Conservation (phyloP, 2,888 invertebrate genomes). For the Andrena praecox region DNA sequence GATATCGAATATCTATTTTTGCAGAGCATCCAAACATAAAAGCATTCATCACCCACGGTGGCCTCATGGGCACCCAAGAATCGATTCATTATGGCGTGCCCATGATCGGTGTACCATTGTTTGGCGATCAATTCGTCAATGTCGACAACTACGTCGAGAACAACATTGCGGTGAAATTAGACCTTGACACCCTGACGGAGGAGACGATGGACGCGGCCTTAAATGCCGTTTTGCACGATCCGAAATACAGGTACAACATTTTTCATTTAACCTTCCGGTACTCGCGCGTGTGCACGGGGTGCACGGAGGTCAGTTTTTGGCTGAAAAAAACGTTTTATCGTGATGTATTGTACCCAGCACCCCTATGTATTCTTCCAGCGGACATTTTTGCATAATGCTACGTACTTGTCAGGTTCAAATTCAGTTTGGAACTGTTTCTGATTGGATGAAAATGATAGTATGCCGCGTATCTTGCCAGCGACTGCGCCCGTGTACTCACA, state of each 20-base stretch:
- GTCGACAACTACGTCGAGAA: conserved; percentile 69
- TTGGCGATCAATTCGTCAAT: conserved; percentile 80
- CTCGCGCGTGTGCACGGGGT: too few relatives aligned
- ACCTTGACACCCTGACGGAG: conserved; percentile 69
- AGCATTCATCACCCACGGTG: conserved; percentile 82
- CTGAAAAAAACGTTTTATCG: too few relatives aligned
- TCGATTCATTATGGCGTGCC: conserved; percentile 80
- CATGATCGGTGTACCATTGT: conserved; percentile 80
- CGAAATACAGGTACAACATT: conserved; percentile 73
- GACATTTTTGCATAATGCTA: too few relatives aligned
- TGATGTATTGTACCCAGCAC: too few relatives aligned
- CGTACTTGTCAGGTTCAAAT: too few relatives aligned
- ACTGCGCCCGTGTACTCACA: too few relatives aligned
- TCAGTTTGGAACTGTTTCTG: too few relatives aligned
- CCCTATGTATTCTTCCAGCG: too few relatives aligned
- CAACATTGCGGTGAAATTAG: conserved; percentile 75
- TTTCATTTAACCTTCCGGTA: too few relatives aligned
- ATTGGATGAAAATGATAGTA: too few relatives aligned
- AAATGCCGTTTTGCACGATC: conserved; percentile 73
- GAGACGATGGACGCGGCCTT: conserved; percentile 74
- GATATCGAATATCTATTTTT: neutral
- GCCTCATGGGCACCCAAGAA: conserved; percentile 81
- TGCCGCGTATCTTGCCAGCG: too few relatives aligned
- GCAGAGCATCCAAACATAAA: conserved; percentile 79
- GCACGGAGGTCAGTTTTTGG: too few relatives aligned